These are phyloP conservation scores for Cylindroiulus punctatus DNA, from an alignment of 2,888 invertebrate genomes.

Conservation along the genomic window DNA sequence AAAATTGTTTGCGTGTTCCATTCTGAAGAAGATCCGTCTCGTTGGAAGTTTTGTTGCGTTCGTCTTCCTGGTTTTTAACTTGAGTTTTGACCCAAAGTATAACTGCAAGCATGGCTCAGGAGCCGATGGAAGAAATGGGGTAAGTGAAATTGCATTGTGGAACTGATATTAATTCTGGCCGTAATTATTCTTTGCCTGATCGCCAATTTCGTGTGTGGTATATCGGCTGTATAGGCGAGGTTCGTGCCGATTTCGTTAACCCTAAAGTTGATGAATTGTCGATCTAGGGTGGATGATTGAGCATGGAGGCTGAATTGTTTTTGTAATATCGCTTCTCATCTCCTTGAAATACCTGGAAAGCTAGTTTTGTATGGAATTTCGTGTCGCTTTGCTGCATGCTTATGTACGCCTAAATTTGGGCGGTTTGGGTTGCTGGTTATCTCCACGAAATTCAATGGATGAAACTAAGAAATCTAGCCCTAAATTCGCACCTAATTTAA, in stretches of 20 bases:
- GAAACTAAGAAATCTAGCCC: background rate
- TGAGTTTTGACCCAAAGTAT: background rate
- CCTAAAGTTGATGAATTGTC: background rate
- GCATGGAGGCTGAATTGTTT: too few relatives aligned
- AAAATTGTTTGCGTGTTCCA: conserved; percentile 27
- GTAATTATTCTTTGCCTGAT: background rate
- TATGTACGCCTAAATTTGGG: background rate
- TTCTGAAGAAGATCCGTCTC: conserved; percentile 5
- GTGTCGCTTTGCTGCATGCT: background rate
- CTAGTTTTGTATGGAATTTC: background rate
- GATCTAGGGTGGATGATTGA: too few relatives aligned
- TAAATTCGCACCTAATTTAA: background rate
- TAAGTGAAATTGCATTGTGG: background rate
- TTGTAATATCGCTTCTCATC: background rate
- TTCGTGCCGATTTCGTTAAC: background rate
- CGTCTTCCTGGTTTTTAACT: background rate
- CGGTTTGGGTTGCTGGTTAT: background rate
- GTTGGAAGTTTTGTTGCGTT: background rate
- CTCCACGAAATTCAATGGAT: too few relatives aligned
- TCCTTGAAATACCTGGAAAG: background rate
- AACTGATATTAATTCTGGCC: background rate
- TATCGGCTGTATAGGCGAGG: background rate
- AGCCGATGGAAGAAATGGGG: conserved; percentile 23
- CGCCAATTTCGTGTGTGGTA: background rate
- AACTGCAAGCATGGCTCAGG: background rate